Base-by-base conservation (phyloP, 2,113 vertebrate genomes). In the Albula goreensis region DNA sequence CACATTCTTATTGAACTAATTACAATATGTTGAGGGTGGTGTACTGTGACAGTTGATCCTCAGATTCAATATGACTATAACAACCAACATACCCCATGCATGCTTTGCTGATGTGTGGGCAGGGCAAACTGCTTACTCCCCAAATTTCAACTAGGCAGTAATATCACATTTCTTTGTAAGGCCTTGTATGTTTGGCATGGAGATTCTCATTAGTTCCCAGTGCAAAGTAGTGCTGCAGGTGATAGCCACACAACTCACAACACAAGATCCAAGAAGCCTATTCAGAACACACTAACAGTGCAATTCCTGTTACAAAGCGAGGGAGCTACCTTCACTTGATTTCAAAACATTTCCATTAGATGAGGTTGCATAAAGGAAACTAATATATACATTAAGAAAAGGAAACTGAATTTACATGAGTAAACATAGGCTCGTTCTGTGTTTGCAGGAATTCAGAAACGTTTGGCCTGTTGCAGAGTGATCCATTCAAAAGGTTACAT, bases 161-260 rank as follows among this genome's bases (percentile, higher is more conserved):
- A 87, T 83, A 90, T 88, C 81, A 81, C 81, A 60, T 41, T 84
- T 79, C 57, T 79, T 49, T 81, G 63, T 49, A 63, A 63, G 81
- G 60, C 25, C n/a, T 50, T 10, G 80, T 49, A 50, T 78, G 80
- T 82, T 57, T 70, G 74, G 81, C 88, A 80, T 31, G 70, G 19
- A 89, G 85, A 88, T 86, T 57, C 85, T 57, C 81, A 86, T 88
- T 84, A 53, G 82, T 19, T 31, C 17, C 78, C 25, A 52, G 83
- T 56, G 88, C 78, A 78, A 85, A 79, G 78, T 50, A 52, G 84
- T 41, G 77, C 84, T 74, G 78, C 41, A n/a, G 41, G 78, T 85
- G n/a, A 77, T 56, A 70, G 22, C n/a, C 78, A 53, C 83, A 50
- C 57, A n/a, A 17, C 31, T 77, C 25, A 17, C 17, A 17, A 15